Evolutionary conservation across 2,113 vertebrate genomes (phyloP), one percentile per base, ranked within the genome.

Genomic region (Sceloporus undulatus): DNA sequence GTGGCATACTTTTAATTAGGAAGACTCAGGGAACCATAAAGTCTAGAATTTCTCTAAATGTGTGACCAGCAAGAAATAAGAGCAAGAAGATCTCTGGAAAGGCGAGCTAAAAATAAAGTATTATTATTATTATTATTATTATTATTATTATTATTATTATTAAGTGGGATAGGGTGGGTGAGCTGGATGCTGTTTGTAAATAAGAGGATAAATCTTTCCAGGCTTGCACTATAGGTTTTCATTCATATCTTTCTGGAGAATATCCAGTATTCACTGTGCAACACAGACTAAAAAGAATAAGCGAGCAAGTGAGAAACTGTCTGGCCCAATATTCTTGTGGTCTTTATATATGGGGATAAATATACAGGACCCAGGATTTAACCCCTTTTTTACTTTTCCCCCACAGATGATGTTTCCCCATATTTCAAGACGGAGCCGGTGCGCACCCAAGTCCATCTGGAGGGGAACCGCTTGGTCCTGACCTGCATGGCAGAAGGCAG

Each of bases 401-500:
- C 70, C 56, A 0, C 97, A 98, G 99, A 99, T 9, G 99, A 99
- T 0, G 98, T 99, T 75, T 97, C 98, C 18, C 99, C 99, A 0
- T 99, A 99, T 88, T 99, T 99, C 94, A 99, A 99, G 97, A 99
- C 98, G 75, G 99, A 99, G 94, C 99, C 99, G 0, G 98, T 98
- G 85, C 95, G 98, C 87, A 98, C 98, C 4, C 99, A 99, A 94
- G 98, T 99, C 80, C 99, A 99, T 92, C 96, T 99, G 95, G 99
- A 99, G 92, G 97, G 98, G 76, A 99, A 99, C 96, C 98, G 99
- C 23, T 96, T 99, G 94, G 99, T 99, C 38, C 98, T 99, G 52
- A 99, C 99, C 3, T 99, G 99, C 96, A 99, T 99, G 98, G 99
- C 99, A 0, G 99, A 99, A 94, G 99, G 99, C 94, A 99, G 99